Evolutionary conservation across 2,113 vertebrate species (phyloP), one percentile per base, ranked within the genome.

Genomic region (Rhodinocichla rosea): DNA sequence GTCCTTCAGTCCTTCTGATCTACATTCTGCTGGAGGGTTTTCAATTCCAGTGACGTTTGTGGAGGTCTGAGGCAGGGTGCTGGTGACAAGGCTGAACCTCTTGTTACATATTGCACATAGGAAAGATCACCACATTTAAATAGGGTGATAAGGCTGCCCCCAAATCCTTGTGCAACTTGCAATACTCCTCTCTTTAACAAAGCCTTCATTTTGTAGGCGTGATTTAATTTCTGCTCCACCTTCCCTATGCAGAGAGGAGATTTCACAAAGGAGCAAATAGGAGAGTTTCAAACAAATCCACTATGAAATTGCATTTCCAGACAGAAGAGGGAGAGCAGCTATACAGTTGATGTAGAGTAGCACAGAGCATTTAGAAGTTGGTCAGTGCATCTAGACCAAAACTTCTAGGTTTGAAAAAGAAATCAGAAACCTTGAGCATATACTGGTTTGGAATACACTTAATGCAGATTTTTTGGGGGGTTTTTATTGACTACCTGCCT

Each of bases 1-100:
- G 57, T 87, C 40, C 68, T 79, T 79, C 45, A 80, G 57, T 78
- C 49, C 44, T 73, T 75, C 73, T 96, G 62, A 59, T 87, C 75
- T 83, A 1, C 35, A 5, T 70, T 91, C 39, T 85, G 68, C 78
- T 91, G 67, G 55, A 80, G 63, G 45, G 35, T 53, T 92, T 95
- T 88, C 56, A 67, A 5, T 67, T 27, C 89, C 70, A 39, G 67
- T 70, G 45, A 62, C 53, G 24, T 74, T 87, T 49, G 32, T 73
- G 39, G 37, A 71, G 53, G n/a, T 88, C 59, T 79, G 60, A 84
- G 65, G 32, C 53, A n/a, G 22, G 23, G n/a, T 35, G 30, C 76
- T 52, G 26, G 15, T 90, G 69, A 80, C 78, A 64, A 94, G 70
- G 52, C 56, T 53, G 42, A 49, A n/a, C 42, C 52, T 53, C 37